Percentiles rank a stretch among this genome's conserved stretches.
Conservation (phyloP, 2,113 vertebrate species). For the Bambusicola thoracicus region DNA sequence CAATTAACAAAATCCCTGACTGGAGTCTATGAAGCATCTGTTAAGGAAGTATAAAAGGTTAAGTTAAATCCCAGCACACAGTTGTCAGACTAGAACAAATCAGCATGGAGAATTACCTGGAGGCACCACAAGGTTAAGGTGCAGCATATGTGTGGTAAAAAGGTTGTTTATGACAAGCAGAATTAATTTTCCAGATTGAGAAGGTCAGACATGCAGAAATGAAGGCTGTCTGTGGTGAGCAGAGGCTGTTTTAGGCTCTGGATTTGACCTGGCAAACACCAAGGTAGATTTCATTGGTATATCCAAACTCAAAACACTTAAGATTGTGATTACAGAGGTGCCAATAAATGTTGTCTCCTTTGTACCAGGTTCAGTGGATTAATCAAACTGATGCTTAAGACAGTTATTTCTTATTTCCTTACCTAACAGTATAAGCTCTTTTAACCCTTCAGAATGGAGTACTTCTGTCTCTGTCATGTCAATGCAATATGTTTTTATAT, state of each 20-base stretch:
- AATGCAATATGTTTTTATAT: background rate
- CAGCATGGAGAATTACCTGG: slow-evolving; percentile 36
- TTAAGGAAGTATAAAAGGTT: slow-evolving; percentile 74
- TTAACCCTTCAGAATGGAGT: background rate
- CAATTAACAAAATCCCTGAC: slow-evolving; percentile 74
- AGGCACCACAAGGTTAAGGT: slow-evolving; percentile 43
- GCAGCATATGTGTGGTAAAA: background rate
- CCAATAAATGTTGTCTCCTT: background rate
- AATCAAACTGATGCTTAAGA: background rate
- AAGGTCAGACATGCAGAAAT: slow-evolving; percentile 38
- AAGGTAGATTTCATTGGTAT: background rate
- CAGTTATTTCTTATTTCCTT: background rate
- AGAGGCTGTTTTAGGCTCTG: background rate
- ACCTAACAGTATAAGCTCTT: background rate
- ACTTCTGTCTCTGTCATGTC: background rate
- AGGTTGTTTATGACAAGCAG: slow-evolving; percentile 19
- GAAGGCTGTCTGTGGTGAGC: background rate
- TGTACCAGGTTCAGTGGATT: background rate
- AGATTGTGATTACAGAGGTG: background rate
- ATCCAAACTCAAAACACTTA: background rate
- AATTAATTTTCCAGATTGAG: slow-evolving; percentile 51
- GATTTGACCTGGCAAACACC: background rate
- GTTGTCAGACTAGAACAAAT: slow-evolving; percentile 65
- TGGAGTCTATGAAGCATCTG: slow-evolving; percentile 47
- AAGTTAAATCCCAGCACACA: slow-evolving; percentile 65